Percentiles rank a stretch among this genome's conserved stretches.
Evolutionary conservation across 2,888 invertebrate genomes (phyloP).

Genomic region (Eristalis arbustorum): DNA sequence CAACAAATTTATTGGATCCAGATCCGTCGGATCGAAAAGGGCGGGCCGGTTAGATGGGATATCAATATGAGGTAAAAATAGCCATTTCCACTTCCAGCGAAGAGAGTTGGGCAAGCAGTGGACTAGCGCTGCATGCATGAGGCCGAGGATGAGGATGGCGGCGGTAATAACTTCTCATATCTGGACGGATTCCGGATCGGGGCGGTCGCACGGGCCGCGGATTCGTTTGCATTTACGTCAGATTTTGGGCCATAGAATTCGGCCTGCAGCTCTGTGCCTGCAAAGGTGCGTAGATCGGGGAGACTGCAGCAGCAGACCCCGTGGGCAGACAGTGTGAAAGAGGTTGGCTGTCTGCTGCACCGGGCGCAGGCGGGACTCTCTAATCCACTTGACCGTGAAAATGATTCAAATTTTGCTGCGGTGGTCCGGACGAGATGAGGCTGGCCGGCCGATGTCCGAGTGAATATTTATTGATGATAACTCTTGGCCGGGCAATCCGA

Average conservation of each 20-base stretch:
- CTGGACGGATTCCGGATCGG: constrained; percentile 19
- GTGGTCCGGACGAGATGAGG: neutral
- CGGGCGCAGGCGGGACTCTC: constrained; percentile 34
- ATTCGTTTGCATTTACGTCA: constrained; percentile 65
- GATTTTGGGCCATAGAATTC: constrained; percentile 68
- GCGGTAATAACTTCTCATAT: constrained; percentile 62
- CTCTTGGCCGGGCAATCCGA: constrained; percentile 51
- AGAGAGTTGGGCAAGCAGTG: constrained; percentile 60
- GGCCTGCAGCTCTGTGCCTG: constrained; percentile 1
- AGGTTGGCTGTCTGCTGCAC: constrained; percentile 26
- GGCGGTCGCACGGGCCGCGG: neutral
- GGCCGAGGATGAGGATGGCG: constrained; percentile 20
- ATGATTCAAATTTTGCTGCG: constrained; percentile 10
- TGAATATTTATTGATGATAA: constrained; percentile 60
- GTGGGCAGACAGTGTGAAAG: constrained; percentile 55
- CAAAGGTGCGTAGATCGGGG: constrained; percentile 2
- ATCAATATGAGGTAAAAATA: constrained; percentile 67
- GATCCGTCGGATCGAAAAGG: constrained; percentile 62
- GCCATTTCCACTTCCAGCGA: constrained; percentile 65
- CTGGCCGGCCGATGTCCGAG: constrained; percentile 16
- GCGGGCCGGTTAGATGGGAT: constrained; percentile 70
- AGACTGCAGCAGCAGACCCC: constrained; percentile 13
- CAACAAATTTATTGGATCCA: constrained; percentile 70
- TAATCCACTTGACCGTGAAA: constrained; percentile 69
- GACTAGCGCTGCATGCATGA: constrained; percentile 42